Base-by-base conservation (phyloP, 2,888 invertebrate species). In the Rugalucina vietnamica region DNA sequence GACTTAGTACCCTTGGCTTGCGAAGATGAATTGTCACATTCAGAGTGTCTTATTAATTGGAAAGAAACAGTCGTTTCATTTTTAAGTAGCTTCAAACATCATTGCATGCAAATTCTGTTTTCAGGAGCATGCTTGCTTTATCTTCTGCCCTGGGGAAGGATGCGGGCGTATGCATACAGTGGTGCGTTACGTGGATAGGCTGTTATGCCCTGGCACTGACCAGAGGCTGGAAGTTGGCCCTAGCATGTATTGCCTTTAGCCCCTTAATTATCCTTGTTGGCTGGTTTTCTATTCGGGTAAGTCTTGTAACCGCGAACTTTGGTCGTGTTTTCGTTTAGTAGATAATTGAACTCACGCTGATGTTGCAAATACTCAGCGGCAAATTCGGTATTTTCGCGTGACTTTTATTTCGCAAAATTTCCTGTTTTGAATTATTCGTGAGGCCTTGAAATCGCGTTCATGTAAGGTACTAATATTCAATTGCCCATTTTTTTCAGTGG, bases 141-240 rank as follows among this genome's bases (percentile, higher is more conserved):
- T 94, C 95, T 36, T 95, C 95, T 84, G 96, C 96, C 0, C 93
- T 96, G 34, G 96, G 96, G 0, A 95, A 96, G 91, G 96, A 96
- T 86, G 91, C 95, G 76, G 95, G 93, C n/a, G 91, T 95, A 88
- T 93, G 95, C 81, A 89, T 96, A 14, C 95, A 95, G 85, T 94
- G 93, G 91, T 71, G 92, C 1, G 90, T 95, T 27, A 94, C 95
- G 14, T 95, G 95, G 88, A 18, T 95, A 4, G 92, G 95, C 49
- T 95, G 95, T 0, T 95, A 95, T 86, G 89, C 94, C 34, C 94
- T 96, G 71, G 95, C 95, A 0, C 95, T 96, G 88, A 85, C 94
- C 29, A 94, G 93, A 76, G 94, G 95, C 82, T 96, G 96, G 96
- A 95, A 95, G 86, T 93, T 96, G 86, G 95, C 96, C 0, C 91